Evolutionary conservation across 2,113 vertebrate genomes (phyloP).

Genomic region (Nestor notabilis): DNA sequence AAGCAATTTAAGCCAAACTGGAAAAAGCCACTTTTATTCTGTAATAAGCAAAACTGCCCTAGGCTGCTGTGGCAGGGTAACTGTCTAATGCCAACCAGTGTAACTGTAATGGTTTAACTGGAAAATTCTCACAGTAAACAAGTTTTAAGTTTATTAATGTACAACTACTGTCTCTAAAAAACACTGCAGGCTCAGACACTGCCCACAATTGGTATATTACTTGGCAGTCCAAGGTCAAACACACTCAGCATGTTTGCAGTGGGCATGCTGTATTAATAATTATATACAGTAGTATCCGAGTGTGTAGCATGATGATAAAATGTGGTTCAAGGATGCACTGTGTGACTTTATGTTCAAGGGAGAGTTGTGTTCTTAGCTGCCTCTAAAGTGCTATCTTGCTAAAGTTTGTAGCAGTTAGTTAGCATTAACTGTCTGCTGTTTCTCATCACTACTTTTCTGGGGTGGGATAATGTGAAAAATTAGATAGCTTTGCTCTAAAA

Average conservation of each 20-base stretch:
- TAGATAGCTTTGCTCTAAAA: conserved; percentile 28
- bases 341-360: neutral
- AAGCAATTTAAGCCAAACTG: conserved; percentile 28
- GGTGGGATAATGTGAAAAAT: neutral
- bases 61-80: neutral
- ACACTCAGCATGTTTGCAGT: conserved; percentile 13
- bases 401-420: conserved; percentile 15
- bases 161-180: neutral
- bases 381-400: neutral
- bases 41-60: neutral
- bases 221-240: conserved; percentile 20
- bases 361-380: neutral
- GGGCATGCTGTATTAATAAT: conserved; percentile 10
- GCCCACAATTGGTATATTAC: neutral
- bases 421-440: neutral
- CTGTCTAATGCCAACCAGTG: neutral
- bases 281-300: neutral
- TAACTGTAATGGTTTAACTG: conserved; percentile 9
- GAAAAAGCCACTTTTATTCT: neutral
- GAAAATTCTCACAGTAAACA: neutral
- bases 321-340: neutral
- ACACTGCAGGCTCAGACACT: neutral
- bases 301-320: neutral
- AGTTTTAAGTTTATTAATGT: neutral
- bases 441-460: neutral